These are phyloP conservation scores for Grapholita molesta DNA, from an alignment of 1,140 invertebrate genomes.

Conservation along the genomic window DNA sequence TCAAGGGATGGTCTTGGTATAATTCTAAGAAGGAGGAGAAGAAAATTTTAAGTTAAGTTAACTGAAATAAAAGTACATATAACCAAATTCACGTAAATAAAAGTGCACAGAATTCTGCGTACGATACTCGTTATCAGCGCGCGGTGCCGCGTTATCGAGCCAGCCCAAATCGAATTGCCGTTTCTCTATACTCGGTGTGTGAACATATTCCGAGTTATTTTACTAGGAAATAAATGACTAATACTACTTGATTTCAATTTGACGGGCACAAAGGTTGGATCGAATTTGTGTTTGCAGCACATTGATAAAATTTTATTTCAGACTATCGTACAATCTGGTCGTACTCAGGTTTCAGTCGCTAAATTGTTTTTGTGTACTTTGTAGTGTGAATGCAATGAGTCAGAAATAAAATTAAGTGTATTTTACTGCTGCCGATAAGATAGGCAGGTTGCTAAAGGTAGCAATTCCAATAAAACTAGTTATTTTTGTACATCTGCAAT, in stretches of 20 bases:
- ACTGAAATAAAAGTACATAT: background rate
- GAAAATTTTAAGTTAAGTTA: too few species aligned
- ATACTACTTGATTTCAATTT: background rate
- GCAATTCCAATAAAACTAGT: background rate
- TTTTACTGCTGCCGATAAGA: conserved; percentile 6
- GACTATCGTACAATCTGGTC: background rate
- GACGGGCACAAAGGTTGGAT: background rate
- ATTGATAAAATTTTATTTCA: background rate
- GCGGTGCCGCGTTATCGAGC: conserved; percentile 7
- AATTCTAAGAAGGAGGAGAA: too few species aligned
- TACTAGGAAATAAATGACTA: conserved; percentile 10
- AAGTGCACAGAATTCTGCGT: conserved; percentile 9
- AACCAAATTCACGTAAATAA: background rate
- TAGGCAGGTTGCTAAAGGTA: background rate
- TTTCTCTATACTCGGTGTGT: background rate
- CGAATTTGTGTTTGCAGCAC: background rate
- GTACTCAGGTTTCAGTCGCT: background rate
- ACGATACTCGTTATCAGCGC: conserved; percentile 6
- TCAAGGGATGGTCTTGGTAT: too few species aligned
- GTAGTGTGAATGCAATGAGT: background rate
- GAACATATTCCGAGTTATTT: background rate
- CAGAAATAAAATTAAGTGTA: background rate
- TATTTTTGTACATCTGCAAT: too few species aligned
- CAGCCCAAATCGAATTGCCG: conserved; percentile 9
- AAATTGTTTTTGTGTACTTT: background rate